Evolutionary conservation across 2,888 invertebrate species (phyloP), one percentile per base, ranked within the genome.

Genomic region (Poecilus cupreus): DNA sequence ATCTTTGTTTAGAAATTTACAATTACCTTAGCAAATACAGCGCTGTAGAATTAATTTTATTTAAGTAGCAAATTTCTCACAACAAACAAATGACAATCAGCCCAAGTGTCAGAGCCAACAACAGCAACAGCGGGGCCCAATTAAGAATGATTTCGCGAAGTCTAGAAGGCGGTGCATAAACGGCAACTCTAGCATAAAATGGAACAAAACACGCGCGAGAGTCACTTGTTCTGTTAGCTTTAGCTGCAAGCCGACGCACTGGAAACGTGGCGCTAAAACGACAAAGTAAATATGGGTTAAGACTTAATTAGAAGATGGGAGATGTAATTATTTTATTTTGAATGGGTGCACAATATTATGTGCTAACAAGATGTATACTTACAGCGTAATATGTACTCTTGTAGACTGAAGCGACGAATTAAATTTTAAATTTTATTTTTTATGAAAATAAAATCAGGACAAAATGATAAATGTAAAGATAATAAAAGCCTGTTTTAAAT

Each of bases 271-370:
- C 46, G 46, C 10, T 10, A 46, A 37, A 39, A 37, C 64, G 37
- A n/a, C 37, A 68, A 32, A 68, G 64, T 68, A 68, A 68, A 68
- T 68, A 68, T 68, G 64, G 64, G 64, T 32, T 68, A 68, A 37
- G 37, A 68, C 64, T 18, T 68, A 68, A 68, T 68, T 68, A 68
- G 13, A 13, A 68, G 32, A 51, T 51, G 51, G 2, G 18, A 10
- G 37, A 68, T 68, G 64, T 68, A 68, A 68, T 68, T 68, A 68
- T 68, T 68, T 68, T 68, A 68, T 68, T 68, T 68, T 68, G 16
- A 39, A 18, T 37, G 64, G 18, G 32, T 68, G 64, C 64, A 68
- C 64, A 68, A 1, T 26, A 24, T 32, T 0, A 43, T n/a, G 24
- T 60, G 60, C 60, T 60, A 60, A 60, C 60, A 24, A 60, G 60